Conservation (phyloP, 2,888 invertebrate genomes). For the Theodoxus fluviatilis region DNA sequence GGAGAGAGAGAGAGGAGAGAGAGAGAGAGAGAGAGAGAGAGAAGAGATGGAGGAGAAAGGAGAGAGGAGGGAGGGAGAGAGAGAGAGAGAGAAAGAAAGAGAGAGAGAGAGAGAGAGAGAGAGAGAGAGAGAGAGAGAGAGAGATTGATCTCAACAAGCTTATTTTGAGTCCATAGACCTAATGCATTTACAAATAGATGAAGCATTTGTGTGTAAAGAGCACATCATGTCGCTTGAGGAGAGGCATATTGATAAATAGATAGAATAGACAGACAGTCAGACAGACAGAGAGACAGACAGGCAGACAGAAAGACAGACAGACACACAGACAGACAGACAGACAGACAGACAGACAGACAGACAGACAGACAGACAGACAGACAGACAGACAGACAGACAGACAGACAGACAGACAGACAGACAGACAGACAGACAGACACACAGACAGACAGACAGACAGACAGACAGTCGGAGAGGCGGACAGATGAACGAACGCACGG, state of each 20-base stretch:
- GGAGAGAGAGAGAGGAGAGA: not conserved
- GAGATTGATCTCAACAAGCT: not conserved
- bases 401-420: not conserved
- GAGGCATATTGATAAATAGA: not conserved
- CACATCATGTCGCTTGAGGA: no score
- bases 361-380: slow-evolving; percentile 18
- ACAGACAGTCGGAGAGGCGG: not conserved
- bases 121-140: not conserved
- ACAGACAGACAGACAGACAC: slow-evolving; percentile 1
- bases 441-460: not conserved
- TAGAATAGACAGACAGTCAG: not conserved
- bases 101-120: not conserved
- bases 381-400: not conserved
- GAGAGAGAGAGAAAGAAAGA: not conserved
- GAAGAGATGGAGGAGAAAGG: not conserved
- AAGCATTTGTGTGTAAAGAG: no score
- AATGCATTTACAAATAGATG: no score
- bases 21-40: not conserved
- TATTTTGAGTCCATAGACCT: no score
- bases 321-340: not conserved
- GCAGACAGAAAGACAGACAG: not conserved
- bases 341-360: not conserved
- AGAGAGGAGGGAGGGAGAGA: not conserved
- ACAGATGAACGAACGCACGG: no score
- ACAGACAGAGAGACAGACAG: not conserved